Conservation (phyloP, 2,797 vertebrate genomes). For the Rhyacichthys aspro region DNA sequence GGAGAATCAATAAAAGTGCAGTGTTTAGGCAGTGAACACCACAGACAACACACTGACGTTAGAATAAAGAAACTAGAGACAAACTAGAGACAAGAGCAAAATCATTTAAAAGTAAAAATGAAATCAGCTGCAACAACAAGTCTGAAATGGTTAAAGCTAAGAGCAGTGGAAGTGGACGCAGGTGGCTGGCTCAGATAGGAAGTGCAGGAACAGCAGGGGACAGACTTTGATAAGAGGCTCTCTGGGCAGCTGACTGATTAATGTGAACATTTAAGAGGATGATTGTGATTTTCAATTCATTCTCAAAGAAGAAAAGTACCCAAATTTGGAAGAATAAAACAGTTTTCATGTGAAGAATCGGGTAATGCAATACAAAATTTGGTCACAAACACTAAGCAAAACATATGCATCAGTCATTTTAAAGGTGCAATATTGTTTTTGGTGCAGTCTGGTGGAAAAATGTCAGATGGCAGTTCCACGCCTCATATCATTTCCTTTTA, state of each 20-base stretch:
- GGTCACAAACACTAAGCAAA: no score
- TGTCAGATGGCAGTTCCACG: no score
- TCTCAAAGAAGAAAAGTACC: background rate
- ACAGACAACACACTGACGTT: background rate
- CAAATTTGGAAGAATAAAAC: background rate
- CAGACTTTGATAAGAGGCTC: background rate
- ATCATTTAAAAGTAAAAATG: background rate
- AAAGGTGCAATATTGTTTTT: no score
- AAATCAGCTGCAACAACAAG: background rate
- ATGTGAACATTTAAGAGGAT: slow-evolving; percentile 6
- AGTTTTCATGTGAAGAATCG: background rate
- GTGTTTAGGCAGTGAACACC: background rate
- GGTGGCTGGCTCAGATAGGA: slow-evolving; percentile 20
- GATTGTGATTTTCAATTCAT: background rate
- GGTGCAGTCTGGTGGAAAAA: no score
- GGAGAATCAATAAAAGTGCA: slow-evolving; percentile 4
- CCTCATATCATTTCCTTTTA: no score
- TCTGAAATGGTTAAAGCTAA: background rate
- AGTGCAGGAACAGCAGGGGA: slow-evolving; percentile 6
- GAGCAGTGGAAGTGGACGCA: slow-evolving; percentile 12
- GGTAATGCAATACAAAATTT: no score
- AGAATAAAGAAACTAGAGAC: background rate
- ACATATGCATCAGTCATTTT: no score
- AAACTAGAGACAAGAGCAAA: background rate
- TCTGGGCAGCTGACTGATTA: slow-evolving; percentile 11